Percentiles rank a stretch among this genome's conserved stretches.
phyloP scores from a whole-genome alignment of 2,888 invertebrate genomes.

The Heliconius ethilla region DNA sequence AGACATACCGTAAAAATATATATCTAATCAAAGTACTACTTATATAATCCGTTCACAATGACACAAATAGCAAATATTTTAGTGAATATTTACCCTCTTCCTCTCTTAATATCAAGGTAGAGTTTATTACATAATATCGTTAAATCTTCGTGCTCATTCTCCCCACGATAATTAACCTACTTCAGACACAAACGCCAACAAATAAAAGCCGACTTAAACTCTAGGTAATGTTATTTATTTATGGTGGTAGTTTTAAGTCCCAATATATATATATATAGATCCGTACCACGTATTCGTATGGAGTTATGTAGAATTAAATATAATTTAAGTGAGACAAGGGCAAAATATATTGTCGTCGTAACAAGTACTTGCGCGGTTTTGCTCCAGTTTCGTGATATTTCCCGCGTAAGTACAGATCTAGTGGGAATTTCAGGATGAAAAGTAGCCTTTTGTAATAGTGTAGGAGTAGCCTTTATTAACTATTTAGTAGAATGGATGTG shows the following conservation, averaged over 20 bases:
- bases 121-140: not conserved
- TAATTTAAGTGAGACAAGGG: slow-evolving; percentile 14
- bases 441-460: not conserved
- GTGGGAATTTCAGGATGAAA: too few species aligned
- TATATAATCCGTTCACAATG: not conserved
- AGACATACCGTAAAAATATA: not conserved
- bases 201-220: slow-evolving; percentile 7
- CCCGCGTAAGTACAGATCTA: too few species aligned
- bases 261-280: not conserved
- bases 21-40: not conserved
- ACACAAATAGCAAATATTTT: not conserved
- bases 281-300: not conserved
- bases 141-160: not conserved
- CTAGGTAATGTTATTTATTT: slow-evolving; percentile 16
- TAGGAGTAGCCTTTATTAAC: not conserved
- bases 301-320: not conserved
- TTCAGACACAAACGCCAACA: not conserved
- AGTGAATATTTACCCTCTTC: not conserved
- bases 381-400: too few species aligned
- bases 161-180: slow-evolving; percentile 19
- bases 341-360: not conserved
- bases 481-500: too few species aligned
- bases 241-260: slow-evolving; percentile 16
- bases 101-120: not conserved
- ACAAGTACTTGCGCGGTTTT: not conserved